Evolutionary conservation across 2,888 invertebrate species (phyloP).

Genomic region (Tiliacea citrago): DNA sequence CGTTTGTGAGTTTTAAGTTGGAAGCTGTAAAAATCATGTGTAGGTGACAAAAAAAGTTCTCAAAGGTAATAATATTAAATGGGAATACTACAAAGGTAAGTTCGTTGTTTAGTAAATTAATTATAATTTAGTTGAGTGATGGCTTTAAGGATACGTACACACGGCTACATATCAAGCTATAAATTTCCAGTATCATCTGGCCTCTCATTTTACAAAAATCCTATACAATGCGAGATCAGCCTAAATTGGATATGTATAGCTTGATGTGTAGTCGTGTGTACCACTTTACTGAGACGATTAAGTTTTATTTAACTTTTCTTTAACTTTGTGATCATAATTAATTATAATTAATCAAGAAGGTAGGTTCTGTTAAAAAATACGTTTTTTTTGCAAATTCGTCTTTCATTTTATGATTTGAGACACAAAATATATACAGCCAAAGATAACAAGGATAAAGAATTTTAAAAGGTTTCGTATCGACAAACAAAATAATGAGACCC

Average conservation of each 20-base stretch:
- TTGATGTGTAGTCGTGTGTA: too few relatives aligned
- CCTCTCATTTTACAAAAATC: too few relatives aligned
- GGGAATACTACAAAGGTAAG: neutral
- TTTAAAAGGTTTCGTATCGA: constrained; percentile 44
- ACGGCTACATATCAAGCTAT: too few relatives aligned
- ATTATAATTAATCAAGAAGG: neutral
- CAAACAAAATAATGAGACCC: constrained; percentile 56
- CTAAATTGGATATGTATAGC: too few relatives aligned
- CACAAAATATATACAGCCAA: constrained; percentile 13
- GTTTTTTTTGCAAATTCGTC: neutral
- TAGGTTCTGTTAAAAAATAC: neutral
- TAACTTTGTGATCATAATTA: neutral
- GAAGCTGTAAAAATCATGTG: neutral
- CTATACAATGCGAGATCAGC: too few relatives aligned
- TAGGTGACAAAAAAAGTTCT: neutral
- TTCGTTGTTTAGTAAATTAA: too few relatives aligned
- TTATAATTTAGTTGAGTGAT: neutral
- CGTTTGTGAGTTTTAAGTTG: neutral
- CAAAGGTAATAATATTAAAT: neutral
- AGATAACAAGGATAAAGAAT: constrained; percentile 17
- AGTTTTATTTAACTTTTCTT: neutral
- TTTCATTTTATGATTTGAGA: neutral
- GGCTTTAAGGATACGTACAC: too few relatives aligned
- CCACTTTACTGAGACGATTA: too few relatives aligned
- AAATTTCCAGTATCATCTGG: too few relatives aligned